Conservation (phyloP, 2,797 vertebrate species). For the Apodemus agrarius region DNA sequence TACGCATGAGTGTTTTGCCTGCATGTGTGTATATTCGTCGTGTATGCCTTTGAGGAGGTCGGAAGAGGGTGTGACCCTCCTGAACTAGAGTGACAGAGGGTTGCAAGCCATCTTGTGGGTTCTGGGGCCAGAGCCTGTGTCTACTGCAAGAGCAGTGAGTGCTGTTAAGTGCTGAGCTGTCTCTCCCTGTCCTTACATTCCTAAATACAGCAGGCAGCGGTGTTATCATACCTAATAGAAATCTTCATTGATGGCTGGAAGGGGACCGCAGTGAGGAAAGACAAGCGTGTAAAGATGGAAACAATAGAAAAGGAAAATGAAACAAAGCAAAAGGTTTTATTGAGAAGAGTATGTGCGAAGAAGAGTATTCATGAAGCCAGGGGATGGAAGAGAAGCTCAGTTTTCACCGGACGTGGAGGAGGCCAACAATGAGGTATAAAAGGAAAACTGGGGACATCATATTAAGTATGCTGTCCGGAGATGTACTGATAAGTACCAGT, state of each 20-base stretch:
- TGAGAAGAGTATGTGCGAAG: not conserved
- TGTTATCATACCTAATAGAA: not conserved
- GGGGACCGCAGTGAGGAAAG: not conserved
- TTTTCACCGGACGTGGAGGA: not conserved
- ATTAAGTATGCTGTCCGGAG: not conserved
- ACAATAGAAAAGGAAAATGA: not conserved
- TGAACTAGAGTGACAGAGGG: not conserved
- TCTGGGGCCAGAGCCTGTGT: not conserved
- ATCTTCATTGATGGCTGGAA: not conserved
- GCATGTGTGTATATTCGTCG: not conserved
- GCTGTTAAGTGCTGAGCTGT: not conserved
- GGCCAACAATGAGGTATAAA: not conserved
- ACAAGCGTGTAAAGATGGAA: not conserved
- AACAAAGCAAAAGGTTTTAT: conserved; percentile 2
- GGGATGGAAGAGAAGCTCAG: not conserved
- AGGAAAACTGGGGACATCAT: not conserved
- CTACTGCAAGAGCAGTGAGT: not conserved
- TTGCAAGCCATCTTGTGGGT: not conserved
- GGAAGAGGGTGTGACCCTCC: not conserved
- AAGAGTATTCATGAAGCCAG: not conserved
- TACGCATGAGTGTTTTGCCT: not conserved
- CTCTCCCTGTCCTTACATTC: not conserved
- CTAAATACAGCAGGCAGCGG: not conserved
- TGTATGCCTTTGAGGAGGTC: not conserved
- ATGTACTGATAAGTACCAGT: not conserved